These are phyloP conservation scores for Hipparchia semele DNA, from an alignment of 2,888 invertebrate species.

Conservation along the genomic window DNA sequence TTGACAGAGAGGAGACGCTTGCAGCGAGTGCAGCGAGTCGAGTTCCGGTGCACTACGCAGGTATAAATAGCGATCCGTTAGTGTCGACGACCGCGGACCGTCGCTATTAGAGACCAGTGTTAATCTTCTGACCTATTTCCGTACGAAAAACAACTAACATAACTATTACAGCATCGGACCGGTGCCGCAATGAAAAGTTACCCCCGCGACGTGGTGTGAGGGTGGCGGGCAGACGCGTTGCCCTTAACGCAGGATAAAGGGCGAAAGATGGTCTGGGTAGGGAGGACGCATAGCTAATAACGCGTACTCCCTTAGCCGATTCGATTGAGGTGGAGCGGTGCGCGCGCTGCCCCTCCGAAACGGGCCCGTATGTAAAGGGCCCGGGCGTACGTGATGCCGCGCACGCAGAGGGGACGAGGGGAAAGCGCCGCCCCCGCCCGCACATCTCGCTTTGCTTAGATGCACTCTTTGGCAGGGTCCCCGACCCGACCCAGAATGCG, in stretches of 20 bases:
- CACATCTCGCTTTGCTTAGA: constrained; percentile 62
- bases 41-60: constrained; percentile 81
- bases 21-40: constrained; percentile 79
- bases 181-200: constrained; percentile 46
- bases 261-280: constrained; percentile 53
- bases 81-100: constrained; percentile 79
- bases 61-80: constrained; percentile 83
- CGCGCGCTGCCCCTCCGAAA: constrained; percentile 66
- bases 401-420: constrained; percentile 54
- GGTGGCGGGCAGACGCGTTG: constrained; percentile 52
- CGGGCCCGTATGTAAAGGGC: constrained; percentile 59
- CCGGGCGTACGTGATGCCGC: constrained; percentile 73
- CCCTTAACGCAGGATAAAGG: constrained; percentile 50
- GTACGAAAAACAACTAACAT: constrained; percentile 39
- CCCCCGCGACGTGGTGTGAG: constrained; percentile 51
- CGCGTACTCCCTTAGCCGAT: constrained; percentile 71
- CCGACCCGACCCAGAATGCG: constrained; percentile 45
- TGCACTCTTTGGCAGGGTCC: constrained; percentile 64
- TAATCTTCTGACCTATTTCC: constrained; percentile 65
- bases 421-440: constrained; percentile 57
- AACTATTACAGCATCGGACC: constrained; percentile 51
- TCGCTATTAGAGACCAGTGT: constrained; percentile 40
- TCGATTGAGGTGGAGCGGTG: constrained; percentile 63
- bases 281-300: constrained; percentile 65
- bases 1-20: constrained; percentile 79